Evolutionary conservation across 2,888 invertebrate species (phyloP), one percentile per base, ranked within the genome.

Genomic region (Pelosia muscerda): DNA sequence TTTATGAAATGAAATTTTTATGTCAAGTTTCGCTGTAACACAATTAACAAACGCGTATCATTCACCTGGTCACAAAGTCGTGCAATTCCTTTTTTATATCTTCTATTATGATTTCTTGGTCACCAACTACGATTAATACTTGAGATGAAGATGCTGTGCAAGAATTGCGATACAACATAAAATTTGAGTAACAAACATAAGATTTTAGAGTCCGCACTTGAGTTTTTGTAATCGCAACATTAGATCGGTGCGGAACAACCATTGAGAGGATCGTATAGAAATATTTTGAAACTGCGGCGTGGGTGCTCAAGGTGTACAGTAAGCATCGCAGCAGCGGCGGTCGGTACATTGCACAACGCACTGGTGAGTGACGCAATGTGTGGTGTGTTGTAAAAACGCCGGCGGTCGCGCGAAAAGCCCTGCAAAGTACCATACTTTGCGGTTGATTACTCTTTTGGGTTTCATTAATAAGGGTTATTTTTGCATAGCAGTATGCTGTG

Each of bases 221-320:
- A 70, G 69, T 63, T 53, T 11, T 19, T 23, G 25, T 25, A 61
- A 65, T 61, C 67, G 70, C 66, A 61, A 74, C 42, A 72, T 74
- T 69, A 70, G 70, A 66, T 72, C 68, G 72, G 77, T 74, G 74
- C 76, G 84, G 80, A 81, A 82, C 76, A 74, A 78, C 70, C 73
- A 71, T 66, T 57, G 76, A 80, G 77, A 71, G 74, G 71, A 66
- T 75, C 65, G 59, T 75, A 73, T 74, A 76, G 74, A 79, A 78
- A 76, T 76, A 69, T 81, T 83, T 81, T 79, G 81, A 78, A 84
- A 84, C 68, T 66, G 56, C 66, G 66, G 68, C 67, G 85, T 84
- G 83, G 81, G 84, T 76, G 78, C 73, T 75, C 81, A 82, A 85
- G 84, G 82, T 78, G 75, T 81, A 75, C 76, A 71, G 80, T 83